phyloP scores from a whole-genome alignment of 2,113 vertebrate genomes.

The Hipposideros armiger region DNA sequence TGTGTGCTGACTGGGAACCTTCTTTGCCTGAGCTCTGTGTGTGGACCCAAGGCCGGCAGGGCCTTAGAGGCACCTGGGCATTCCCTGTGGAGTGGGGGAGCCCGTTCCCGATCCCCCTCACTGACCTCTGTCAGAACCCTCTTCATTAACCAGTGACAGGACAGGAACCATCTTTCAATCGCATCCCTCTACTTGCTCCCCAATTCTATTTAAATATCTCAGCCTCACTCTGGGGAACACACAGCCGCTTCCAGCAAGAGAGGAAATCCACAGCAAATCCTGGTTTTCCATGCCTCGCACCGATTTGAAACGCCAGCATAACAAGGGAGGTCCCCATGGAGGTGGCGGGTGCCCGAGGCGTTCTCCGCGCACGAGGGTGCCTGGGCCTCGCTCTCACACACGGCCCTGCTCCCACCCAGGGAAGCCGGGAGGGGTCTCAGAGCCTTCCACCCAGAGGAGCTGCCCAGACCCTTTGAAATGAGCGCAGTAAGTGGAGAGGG shows the following conservation, averaged over 20 bases:
- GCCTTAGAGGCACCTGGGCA: rapidly evolving
- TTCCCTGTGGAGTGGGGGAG: background rate
- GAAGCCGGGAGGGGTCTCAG: background rate
- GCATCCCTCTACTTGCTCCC: background rate
- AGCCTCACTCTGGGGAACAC: background rate
- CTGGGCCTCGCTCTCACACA: background rate
- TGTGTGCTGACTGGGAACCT: rapidly evolving
- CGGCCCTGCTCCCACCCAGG: rapidly evolving
- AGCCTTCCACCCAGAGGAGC: background rate
- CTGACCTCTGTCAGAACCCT: background rate
- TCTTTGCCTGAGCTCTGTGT: too few relatives aligned
- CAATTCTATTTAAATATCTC: background rate
- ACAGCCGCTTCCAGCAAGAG: background rate
- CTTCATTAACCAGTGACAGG: rapidly evolving
- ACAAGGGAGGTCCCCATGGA: background rate
- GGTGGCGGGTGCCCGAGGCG: too few relatives aligned
- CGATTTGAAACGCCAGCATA: rapidly evolving
- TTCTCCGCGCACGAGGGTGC: rapidly evolving
- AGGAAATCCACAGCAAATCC: background rate
- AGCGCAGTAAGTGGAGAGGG: rapidly evolving
- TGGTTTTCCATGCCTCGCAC: background rate
- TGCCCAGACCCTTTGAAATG: background rate
- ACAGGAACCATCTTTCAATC: rapidly evolving
- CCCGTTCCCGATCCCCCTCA: rapidly evolving
- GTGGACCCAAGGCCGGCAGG: rapidly evolving